Percentiles rank a stretch among this genome's conserved stretches.
These are phyloP conservation scores for Dendroctonus ponderosae DNA, from an alignment of 1,140 invertebrate species.

Conservation along the genomic window DNA sequence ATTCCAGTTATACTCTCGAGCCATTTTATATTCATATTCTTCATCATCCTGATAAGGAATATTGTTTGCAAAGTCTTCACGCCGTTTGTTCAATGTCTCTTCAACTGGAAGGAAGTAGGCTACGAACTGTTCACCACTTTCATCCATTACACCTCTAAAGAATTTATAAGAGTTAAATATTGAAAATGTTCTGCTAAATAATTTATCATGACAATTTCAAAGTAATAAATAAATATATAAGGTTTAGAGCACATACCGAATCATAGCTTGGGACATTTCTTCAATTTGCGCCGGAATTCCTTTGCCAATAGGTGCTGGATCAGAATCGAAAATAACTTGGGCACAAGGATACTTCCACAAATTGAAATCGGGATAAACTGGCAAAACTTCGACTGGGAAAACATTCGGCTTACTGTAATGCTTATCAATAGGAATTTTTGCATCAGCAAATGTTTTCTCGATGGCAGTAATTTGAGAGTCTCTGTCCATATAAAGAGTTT, in stretches of 20 bases:
- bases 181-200: conserved; percentile 1
- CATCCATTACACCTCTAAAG: conserved; percentile 91
- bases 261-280: conserved; percentile 99
- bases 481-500: conserved; percentile 93
- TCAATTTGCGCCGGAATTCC: conserved; percentile 84
- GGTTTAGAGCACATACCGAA: conserved; percentile 60
- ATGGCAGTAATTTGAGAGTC: conserved; percentile 98
- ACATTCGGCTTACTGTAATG: conserved; percentile 96
- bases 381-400: conserved; percentile 82
- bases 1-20: conserved; percentile 96
- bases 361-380: conserved; percentile 93
- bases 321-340: conserved; percentile 97
- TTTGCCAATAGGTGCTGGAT: conserved; percentile 83
- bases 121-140: conserved; percentile 97
- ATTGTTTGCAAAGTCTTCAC: conserved; percentile 71
- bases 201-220: background rate
- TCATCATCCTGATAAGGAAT: conserved; percentile 90
- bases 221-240: background rate
- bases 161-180: conserved; percentile 17
- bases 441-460: conserved; percentile 95
- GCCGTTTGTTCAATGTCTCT: conserved; percentile 85
- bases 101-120: conserved; percentile 96
- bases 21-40: conserved; percentile 94
- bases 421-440: conserved; percentile 80
- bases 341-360: conserved; percentile 97